Conservation (phyloP, 2,797 vertebrate genomes). For the Platalea minor region DNA sequence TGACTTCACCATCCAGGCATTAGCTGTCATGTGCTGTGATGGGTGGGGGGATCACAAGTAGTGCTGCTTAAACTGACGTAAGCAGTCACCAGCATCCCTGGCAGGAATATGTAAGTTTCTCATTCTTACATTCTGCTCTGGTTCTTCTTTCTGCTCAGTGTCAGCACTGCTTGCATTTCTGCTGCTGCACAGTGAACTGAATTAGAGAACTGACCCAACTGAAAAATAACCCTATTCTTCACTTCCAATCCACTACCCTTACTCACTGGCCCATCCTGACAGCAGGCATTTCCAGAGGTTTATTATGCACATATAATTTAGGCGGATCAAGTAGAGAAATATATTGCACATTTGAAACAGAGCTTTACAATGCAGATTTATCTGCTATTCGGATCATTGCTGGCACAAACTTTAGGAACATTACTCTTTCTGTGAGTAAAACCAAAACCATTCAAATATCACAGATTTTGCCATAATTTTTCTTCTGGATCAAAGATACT, state of each 20-base stretch:
- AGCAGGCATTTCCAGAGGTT: background rate
- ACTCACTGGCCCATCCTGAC: background rate
- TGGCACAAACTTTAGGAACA: background rate
- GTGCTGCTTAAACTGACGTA: background rate
- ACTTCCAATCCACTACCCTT: background rate
- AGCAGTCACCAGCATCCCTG: background rate
- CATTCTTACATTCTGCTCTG: background rate
- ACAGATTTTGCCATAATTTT: background rate
- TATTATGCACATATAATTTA: background rate
- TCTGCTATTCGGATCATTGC: background rate
- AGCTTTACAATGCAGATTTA: background rate
- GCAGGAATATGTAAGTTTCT: background rate
- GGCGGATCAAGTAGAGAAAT: background rate
- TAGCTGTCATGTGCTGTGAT: fast-evolving
- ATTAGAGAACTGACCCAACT: background rate
- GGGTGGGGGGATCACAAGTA: background rate
- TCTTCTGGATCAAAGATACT: background rate
- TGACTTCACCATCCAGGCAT: background rate
- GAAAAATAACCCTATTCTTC: background rate
- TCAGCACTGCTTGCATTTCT: background rate
- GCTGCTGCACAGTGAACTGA: background rate
- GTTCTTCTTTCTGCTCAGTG: background rate
- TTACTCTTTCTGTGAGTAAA: background rate
- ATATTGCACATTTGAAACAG: background rate
- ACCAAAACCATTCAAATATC: background rate